These are phyloP conservation scores for Calcarius lapponicus DNA, from an alignment of 2,797 vertebrate species.

Conservation along the genomic window DNA sequence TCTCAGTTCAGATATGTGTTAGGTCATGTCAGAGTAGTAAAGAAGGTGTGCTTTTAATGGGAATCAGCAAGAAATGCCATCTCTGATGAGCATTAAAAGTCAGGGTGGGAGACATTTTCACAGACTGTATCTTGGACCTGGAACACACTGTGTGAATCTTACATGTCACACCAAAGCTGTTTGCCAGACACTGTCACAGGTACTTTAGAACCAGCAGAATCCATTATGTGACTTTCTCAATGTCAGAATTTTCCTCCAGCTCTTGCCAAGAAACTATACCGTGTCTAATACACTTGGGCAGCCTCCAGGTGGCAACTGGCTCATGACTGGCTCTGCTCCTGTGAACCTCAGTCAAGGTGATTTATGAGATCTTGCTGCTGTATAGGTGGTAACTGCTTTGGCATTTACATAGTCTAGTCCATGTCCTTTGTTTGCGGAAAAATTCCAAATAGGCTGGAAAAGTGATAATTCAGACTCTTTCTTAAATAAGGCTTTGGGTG, in stretches of 20 bases:
- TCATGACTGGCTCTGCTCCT: not conserved
- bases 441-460: not conserved
- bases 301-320: conserved; percentile 18
- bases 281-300: not conserved
- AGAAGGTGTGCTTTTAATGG: not conserved
- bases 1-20: not conserved
- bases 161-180: not conserved
- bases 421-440: not conserved
- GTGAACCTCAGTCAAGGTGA: not conserved
- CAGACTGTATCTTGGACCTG: not conserved
- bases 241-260: conserved; percentile 14
- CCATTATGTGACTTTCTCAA: not conserved
- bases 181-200: not conserved
- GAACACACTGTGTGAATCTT: not conserved
- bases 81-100: not conserved
- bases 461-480: not conserved
- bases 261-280: not conserved
- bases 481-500: not conserved
- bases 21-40: not conserved
- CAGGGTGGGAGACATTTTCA: not conserved
- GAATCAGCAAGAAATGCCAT: not conserved
- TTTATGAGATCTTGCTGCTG: not conserved
- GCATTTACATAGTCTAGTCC: not conserved
- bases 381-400: not conserved
- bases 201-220: not conserved